Conservation (phyloP, 2,888 invertebrate species). For the Mayetiola destructor region DNA sequence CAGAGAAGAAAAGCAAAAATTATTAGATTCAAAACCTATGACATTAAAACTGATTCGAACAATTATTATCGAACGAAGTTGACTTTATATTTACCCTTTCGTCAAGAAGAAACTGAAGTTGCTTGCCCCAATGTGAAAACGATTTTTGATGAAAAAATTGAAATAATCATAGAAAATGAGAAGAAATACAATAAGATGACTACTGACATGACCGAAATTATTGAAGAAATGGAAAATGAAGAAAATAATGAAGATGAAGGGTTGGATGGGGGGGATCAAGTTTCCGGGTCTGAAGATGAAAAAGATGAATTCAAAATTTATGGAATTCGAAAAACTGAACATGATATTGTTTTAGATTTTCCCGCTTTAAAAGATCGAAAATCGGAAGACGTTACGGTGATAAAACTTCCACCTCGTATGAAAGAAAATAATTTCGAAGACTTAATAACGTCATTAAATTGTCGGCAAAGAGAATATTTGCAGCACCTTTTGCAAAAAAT, state of each 20-base stretch:
- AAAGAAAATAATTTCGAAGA: no score
- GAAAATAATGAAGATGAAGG: not conserved
- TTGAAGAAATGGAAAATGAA: no score
- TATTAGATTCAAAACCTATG: slow-evolving; percentile 6
- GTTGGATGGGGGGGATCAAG: slow-evolving; percentile 15
- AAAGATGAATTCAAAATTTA: not conserved
- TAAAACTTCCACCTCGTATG: no score
- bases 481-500: slow-evolving; percentile 17
- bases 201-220: no score
- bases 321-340: not conserved
- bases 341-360: not conserved
- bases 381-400: no score
- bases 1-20: not conserved
- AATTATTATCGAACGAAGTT: slow-evolving; percentile 1
- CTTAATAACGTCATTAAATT: no score
- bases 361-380: no score
- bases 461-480: slow-evolving; percentile 16
- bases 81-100: not conserved
- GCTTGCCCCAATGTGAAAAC: slow-evolving; percentile 5
- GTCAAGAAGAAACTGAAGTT: slow-evolving; percentile 13
- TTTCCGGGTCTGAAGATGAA: not conserved
- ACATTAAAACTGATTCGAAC: not conserved
- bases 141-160: not conserved
- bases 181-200: not conserved
- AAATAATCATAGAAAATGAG: not conserved